These are phyloP conservation scores for Pseudomyrmex concolor DNA, from an alignment of 1,140 invertebrate genomes.

Conservation along the genomic window DNA sequence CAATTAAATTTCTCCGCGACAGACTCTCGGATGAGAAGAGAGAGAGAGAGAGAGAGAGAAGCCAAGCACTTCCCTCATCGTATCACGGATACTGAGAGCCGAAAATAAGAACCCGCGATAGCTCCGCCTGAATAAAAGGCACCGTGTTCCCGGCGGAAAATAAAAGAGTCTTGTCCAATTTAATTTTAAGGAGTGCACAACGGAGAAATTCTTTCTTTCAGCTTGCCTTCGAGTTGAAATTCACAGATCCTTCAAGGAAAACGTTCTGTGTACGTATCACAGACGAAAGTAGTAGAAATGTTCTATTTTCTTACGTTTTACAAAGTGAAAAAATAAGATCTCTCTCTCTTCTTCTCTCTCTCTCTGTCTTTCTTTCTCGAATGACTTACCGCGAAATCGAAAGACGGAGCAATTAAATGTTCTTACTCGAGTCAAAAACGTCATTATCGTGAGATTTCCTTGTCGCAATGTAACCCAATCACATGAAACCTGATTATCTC, in stretches of 20 bases:
- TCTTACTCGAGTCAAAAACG: neutral
- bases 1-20: conserved; percentile 47
- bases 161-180: conserved; percentile 30
- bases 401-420: neutral
- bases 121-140: neutral
- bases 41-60: too few relatives aligned
- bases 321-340: conserved; percentile 20
- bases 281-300: neutral
- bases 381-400: neutral
- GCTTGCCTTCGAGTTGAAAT: conserved; percentile 16
- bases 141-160: neutral
- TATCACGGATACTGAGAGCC: neutral
- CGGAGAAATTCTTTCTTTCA: conserved; percentile 3
- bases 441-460: neutral
- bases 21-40: neutral
- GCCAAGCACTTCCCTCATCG: neutral
- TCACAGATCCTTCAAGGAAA: conserved; percentile 3
- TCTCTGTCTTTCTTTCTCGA: neutral
- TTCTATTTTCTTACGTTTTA: conserved; percentile 27
- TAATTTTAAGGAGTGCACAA: conserved; percentile 37
- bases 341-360: neutral
- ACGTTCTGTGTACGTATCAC: neutral
- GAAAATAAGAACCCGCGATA: conserved; percentile 24
- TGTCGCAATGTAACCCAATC: conserved; percentile 7
- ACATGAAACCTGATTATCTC: conserved; percentile 34